These are phyloP conservation scores for Microtus oregoni DNA, from an alignment of 2,113 vertebrate genomes.

Conservation along the genomic window DNA sequence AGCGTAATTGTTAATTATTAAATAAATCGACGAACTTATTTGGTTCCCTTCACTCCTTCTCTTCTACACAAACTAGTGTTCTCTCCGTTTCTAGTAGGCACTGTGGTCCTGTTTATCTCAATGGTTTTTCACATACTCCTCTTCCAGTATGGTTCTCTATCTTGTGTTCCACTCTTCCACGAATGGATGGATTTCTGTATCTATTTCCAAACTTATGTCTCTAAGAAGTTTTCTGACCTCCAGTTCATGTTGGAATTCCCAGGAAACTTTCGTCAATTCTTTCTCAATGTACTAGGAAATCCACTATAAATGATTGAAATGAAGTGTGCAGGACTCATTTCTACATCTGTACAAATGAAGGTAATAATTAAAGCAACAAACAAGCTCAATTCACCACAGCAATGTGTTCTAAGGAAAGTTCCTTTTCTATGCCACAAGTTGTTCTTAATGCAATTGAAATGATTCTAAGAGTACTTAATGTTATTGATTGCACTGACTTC, in stretches of 20 bases:
- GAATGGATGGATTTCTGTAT: neutral
- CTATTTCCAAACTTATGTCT: neutral
- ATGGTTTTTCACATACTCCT: neutral
- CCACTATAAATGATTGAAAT: neutral
- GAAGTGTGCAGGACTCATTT: neutral
- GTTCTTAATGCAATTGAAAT: neutral
- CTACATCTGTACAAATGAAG: neutral
- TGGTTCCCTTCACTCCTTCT: neutral
- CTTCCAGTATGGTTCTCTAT: neutral
- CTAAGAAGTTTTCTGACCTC: neutral
- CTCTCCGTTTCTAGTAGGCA: neutral
- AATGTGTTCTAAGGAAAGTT: neutral
- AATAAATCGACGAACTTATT: neutral
- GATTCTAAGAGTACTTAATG: neutral
- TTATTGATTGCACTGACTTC: neutral
- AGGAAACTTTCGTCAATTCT: neutral
- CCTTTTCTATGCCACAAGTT: neutral
- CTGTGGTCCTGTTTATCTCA: neutral
- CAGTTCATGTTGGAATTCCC: neutral
- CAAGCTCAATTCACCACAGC: neutral
- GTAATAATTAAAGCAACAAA: neutral
- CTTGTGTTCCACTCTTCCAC: accelerated
- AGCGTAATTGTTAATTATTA: neutral
- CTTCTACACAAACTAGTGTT: neutral
- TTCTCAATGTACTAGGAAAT: neutral